Base-by-base conservation (phyloP, 2,888 invertebrate species). In the Junonia oenone region DNA sequence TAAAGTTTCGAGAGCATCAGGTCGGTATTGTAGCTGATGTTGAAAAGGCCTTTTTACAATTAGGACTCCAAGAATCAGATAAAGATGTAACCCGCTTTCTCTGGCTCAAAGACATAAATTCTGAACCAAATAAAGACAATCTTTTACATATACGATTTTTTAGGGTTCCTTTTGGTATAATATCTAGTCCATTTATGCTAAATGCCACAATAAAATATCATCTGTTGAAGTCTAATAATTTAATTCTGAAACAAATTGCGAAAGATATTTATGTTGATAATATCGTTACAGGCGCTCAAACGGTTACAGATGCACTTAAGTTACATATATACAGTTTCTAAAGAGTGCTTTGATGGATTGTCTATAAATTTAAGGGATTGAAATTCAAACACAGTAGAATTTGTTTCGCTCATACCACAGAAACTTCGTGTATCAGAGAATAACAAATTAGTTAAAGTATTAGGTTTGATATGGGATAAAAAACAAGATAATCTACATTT, bases 31-130 rank as follows among this genome's bases (percentile, higher is more conserved):
- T 46, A 15, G 66, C 66, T n/a, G 69, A 68, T 46, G 63, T 69
- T 0, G 67, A 70, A 29, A 67, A 66, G 35, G 67, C 68, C 0
- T 68, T 71, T 56, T 45, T 68, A 13, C 67, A 64, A 50, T n/a
- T 66, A 13, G 60, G 57, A 1, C 50, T 70, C 0, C 63, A 68
- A 22, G 35, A 55, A 0, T 1, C 46, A 6, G 64, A 65, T 31
- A 35, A 61, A 40, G 65, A 67, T 29, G 67, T 68, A 0, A 67
- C 64, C 1, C 49, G 65, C 15, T 66, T 67, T 40, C 47, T 67
- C 1, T 69, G 65, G 66, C 5, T 63, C 0, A 66, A 65, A 51
- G 57, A 65, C 35, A 5, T 51, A 0, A 15, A 33, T 14, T 13
- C 6, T 9, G 38, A 31, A 6, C 14, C 45, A 8, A 27, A 13